phyloP scores from a whole-genome alignment of 2,888 invertebrate species.

The Cosmia trapezina region DNA sequence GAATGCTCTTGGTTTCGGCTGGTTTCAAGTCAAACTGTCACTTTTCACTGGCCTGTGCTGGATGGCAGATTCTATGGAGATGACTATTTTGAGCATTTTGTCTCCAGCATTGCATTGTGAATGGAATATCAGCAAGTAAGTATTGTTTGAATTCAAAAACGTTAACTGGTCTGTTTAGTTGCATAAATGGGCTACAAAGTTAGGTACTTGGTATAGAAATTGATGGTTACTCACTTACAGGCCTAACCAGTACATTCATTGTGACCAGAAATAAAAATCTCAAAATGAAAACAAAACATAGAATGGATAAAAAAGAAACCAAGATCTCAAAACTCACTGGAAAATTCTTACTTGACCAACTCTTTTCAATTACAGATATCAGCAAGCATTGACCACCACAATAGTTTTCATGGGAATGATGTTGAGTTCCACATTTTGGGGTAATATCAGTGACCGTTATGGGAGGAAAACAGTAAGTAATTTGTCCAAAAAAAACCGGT shows the following conservation, averaged over 20 bases:
- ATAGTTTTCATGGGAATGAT: slow-evolving; percentile 99
- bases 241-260: background rate
- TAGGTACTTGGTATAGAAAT: background rate
- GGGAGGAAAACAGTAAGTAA: slow-evolving; percentile 95
- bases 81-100: slow-evolving; percentile 98
- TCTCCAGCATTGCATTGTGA: slow-evolving; percentile 98
- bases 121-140: slow-evolving; percentile 95
- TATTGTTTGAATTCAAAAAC: slow-evolving; percentile 13
- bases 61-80: slow-evolving; percentile 99
- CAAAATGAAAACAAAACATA: background rate
- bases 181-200: background rate
- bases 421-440: slow-evolving; percentile 99
- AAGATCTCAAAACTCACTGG: background rate
- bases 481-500: background rate
- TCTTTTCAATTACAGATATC: slow-evolving; percentile 90
- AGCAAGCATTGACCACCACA: slow-evolving; percentile 98
- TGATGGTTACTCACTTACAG: background rate
- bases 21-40: slow-evolving; percentile 96
- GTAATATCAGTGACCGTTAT: slow-evolving; percentile 97
- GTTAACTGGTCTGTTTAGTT: background rate
- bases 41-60: slow-evolving; percentile 96
- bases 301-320: background rate
- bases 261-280: background rate
- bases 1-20: slow-evolving; percentile 96
- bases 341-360: background rate